Conservation (phyloP, 2,888 invertebrate genomes). For the Rhamnusium bicolor region DNA sequence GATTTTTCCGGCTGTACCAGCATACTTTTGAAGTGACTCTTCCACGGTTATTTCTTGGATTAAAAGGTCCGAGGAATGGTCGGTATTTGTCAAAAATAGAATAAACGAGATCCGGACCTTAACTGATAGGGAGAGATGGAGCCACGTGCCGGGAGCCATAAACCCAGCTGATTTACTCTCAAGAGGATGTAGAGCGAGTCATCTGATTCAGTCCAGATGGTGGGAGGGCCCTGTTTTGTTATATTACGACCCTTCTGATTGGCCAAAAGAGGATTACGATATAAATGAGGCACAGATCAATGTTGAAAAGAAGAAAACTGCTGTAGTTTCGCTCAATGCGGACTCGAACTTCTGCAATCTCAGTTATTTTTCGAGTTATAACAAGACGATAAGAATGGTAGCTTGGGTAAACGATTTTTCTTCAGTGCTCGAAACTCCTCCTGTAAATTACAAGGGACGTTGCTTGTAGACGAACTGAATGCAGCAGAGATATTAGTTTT, state of each 20-base stretch:
- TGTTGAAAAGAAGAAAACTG: neutral
- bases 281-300: constrained; percentile 11
- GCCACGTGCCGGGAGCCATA: constrained; percentile 56
- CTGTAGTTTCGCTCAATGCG: neutral
- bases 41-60: constrained; percentile 59
- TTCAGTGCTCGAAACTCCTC: constrained; percentile 13
- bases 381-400: no score
- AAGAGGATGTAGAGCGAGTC: constrained; percentile 55
- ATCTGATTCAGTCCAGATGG: constrained; percentile 57
- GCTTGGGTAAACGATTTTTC: constrained; percentile 29
- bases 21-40: constrained; percentile 56
- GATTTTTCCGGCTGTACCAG: constrained; percentile 21
- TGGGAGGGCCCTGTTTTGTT: constrained; percentile 60
- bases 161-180: constrained; percentile 62
- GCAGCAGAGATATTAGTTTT: constrained; percentile 1
- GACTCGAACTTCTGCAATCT: neutral
- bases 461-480: neutral
- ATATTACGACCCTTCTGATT: constrained; percentile 44
- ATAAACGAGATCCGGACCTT: constrained; percentile 56
- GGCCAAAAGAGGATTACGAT: constrained; percentile 8
- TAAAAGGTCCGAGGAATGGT: constrained; percentile 51
- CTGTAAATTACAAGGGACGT: neutral
- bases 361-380: constrained; percentile 47
- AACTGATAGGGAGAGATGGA: constrained; percentile 50
- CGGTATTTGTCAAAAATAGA: constrained; percentile 57